Percentiles rank a stretch among this genome's conserved stretches.
Evolutionary conservation across 2,113 vertebrate genomes (phyloP).

Genomic region (Chamaea fasciata): DNA sequence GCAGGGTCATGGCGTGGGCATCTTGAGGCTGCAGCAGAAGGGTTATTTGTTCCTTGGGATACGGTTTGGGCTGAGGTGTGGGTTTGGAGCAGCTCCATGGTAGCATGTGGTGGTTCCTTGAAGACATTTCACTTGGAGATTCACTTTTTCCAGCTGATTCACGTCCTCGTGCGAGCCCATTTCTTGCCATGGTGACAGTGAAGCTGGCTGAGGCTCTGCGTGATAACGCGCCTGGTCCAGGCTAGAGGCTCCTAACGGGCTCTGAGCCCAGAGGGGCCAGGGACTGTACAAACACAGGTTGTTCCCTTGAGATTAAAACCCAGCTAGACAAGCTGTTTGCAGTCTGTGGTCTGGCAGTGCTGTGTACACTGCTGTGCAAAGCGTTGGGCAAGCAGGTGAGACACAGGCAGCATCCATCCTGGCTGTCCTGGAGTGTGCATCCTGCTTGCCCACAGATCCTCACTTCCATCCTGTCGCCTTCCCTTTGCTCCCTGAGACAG

Average conservation of each 20-base stretch:
- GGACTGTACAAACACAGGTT: not conserved
- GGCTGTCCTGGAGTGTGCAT: fast-evolving
- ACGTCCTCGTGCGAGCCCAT: not conserved
- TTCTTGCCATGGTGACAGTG: not conserved
- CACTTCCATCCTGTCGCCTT: not conserved
- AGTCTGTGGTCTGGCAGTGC: not conserved
- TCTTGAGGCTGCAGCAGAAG: not conserved
- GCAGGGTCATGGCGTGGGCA: not conserved
- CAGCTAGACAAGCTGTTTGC: not conserved
- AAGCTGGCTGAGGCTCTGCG: not conserved
- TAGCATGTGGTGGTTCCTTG: not conserved
- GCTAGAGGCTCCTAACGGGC: not conserved
- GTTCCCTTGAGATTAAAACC: not conserved
- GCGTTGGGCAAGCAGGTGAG: not conserved
- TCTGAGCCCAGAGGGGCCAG: not conserved
- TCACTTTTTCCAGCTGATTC: slow-evolving; percentile 13
- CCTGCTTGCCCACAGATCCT: not conserved
- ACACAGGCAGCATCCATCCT: not conserved
- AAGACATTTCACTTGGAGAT: not conserved
- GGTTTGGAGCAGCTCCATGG: not conserved
- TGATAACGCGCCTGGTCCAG: not conserved
- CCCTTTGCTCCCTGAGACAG: not conserved
- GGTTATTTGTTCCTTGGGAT: not conserved
- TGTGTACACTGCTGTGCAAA: not conserved
- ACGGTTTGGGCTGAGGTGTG: not conserved